Evolutionary conservation across 2,888 invertebrate genomes (phyloP).

Genomic region (Dilophus febrilis): DNA sequence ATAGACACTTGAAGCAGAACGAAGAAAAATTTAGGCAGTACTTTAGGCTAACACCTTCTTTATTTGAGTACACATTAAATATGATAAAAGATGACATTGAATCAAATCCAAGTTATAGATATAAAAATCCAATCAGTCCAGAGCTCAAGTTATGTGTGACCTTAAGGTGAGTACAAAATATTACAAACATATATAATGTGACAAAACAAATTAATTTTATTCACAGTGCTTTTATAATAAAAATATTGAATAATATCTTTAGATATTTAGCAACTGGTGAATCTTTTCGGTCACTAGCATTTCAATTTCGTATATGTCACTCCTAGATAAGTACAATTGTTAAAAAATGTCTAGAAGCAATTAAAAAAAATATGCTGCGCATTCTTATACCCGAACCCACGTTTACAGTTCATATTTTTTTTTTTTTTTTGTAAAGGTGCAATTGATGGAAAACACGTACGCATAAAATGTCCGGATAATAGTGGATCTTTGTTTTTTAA

Average conservation of each 20-base stretch:
- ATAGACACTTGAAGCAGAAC: neutral
- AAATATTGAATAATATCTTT: slow-evolving; percentile 7
- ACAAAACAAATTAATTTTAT: too few species aligned
- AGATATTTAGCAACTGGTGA: slow-evolving; percentile 14
- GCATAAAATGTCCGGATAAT: slow-evolving; percentile 13
- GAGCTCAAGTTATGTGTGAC: neutral
- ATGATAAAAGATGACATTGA: neutral
- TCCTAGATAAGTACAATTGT: neutral
- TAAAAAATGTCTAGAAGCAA: neutral
- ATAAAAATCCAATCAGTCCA: neutral
- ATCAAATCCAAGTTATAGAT: neutral
- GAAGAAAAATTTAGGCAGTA: neutral
- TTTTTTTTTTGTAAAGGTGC: slow-evolving; percentile 16
- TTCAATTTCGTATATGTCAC: neutral
- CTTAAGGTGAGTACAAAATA: neutral
- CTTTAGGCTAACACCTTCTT: neutral
- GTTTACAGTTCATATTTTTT: slow-evolving; percentile 12
- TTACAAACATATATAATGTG: neutral
- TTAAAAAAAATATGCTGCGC: neutral
- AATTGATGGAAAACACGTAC: slow-evolving; percentile 16
- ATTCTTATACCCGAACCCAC: neutral
- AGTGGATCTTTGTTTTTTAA: slow-evolving; percentile 15
- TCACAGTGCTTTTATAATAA: too few species aligned
- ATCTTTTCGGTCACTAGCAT: slow-evolving; percentile 11
- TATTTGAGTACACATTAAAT: neutral